A percentile compares a stretch with the other conserved stretches of the same genome.
Evolutionary conservation across 2,888 invertebrate genomes (phyloP).

Genomic region (Protophormia terraenovae): DNA sequence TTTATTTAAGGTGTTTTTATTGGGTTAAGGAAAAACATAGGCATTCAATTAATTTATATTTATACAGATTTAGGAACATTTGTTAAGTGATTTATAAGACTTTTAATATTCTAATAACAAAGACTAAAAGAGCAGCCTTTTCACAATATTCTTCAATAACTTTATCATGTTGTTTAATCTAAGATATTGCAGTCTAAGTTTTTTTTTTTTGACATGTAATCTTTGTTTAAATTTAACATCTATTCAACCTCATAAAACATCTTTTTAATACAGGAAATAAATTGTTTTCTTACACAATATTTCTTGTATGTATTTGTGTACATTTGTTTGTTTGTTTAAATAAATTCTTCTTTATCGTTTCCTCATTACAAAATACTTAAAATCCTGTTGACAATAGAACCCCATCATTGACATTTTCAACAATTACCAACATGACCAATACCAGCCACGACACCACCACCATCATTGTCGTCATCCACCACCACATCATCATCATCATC

Average conservation of each 20-base stretch:
- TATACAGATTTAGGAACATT: too few species aligned
- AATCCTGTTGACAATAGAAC: constrained; percentile 6
- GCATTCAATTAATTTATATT: too few species aligned
- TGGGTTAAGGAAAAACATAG: not conserved
- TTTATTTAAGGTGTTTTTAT: not conserved
- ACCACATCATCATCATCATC: too few species aligned
- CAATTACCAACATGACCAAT: constrained; percentile 7
- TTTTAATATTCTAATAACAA: too few species aligned
- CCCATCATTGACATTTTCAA: not conserved
- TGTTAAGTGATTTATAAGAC: too few species aligned
- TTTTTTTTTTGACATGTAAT: too few species aligned
- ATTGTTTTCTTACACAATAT: not conserved
- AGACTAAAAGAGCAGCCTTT: too few species aligned
- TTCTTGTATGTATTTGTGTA: not conserved
- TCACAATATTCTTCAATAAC: too few species aligned
- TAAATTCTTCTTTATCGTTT: constrained; percentile 14
- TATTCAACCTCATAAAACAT: too few species aligned
- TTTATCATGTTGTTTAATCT: too few species aligned
- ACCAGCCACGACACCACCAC: not conserved
- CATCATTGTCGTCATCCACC: not conserved
- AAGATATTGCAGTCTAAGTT: too few species aligned
- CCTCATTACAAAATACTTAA: constrained; percentile 38
- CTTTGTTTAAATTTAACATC: too few species aligned
- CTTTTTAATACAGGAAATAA: not conserved
- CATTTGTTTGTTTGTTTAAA: not conserved